Conservation (phyloP, 2,888 invertebrate genomes). For the Athalia rosae region DNA sequence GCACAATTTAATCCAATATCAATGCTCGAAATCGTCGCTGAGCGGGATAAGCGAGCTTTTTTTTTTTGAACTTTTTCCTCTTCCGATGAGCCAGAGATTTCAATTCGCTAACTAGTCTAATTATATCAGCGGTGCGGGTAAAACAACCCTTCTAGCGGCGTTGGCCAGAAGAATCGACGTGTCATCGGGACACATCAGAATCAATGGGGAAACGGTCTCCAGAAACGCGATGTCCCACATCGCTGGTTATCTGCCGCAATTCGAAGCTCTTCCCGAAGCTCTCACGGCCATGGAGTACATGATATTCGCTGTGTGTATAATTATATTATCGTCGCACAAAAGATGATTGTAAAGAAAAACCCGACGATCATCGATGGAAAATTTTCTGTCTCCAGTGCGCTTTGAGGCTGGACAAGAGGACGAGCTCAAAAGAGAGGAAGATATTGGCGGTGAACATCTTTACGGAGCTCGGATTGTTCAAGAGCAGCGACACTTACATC, state of each 20-base stretch:
- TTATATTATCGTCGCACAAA: not conserved
- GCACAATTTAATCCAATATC: constrained; percentile 2
- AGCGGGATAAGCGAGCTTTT: too few relatives aligned
- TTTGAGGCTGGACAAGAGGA: constrained; percentile 53
- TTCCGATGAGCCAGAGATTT: too few relatives aligned
- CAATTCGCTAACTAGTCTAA: not conserved
- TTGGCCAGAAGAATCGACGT: constrained; percentile 76
- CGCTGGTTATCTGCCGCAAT: constrained; percentile 80
- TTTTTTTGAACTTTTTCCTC: too few relatives aligned
- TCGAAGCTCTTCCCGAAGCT: constrained; percentile 79
- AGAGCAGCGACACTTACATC: constrained; percentile 70
- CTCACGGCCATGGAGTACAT: constrained; percentile 82
- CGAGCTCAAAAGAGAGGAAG: constrained; percentile 42
- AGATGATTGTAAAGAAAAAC: not conserved
- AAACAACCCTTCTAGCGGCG: constrained; percentile 77
- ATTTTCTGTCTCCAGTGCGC: constrained; percentile 52
- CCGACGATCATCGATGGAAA: not conserved
- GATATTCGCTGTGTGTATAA: constrained; percentile 77
- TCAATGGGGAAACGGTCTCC: constrained; percentile 74
- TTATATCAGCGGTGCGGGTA: constrained; percentile 76
- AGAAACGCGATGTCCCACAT: constrained; percentile 75
- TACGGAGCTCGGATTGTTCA: constrained; percentile 55
- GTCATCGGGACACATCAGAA: constrained; percentile 71
- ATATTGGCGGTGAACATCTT: constrained; percentile 50
- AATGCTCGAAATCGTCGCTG: not conserved